Evolutionary conservation across 35 echinoderm and acorn worm genomes (phyloP), one percentile per base, ranked within the genome.

Genomic region (Apostichopus japonicus): DNA sequence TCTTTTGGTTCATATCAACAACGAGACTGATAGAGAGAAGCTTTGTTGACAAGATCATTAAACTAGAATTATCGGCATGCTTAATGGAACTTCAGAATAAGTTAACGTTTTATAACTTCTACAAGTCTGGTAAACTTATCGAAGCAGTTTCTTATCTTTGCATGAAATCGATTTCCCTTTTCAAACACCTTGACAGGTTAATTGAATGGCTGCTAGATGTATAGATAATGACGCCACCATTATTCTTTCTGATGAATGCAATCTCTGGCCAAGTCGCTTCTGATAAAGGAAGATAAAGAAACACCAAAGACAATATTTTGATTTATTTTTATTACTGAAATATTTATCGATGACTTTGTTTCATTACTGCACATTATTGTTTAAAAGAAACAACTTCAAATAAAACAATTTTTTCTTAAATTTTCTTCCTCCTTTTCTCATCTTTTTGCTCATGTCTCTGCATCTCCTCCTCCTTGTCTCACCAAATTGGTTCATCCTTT

Each of bases 201-300:
- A 24, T 80, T 53, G 78, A 80, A 53, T 80, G 78, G 78, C 78
- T 80, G 6, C 78, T 80, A 6, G 78, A 80, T 53, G 23, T 80
- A 7, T 80, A 53, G 63, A 67, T 17, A 15, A 8, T 67, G 9
- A 67, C 63, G 33, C 63, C 13, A 67, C 14, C 63, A 67, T 8
- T 67, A 19, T 4, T 67, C 63, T 67, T 19, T 4, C 63, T 19
- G 63, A 16, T 19, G 63, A 67, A 67, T 15, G 2, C 11, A 15
- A 4, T 67, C 63, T 44, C 63, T 15, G 63, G 19, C 11, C 63
- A 67, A 67, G 6, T 15, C 11, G 63, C 10, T 4, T 8, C 63
- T 67, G 19, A 67, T 67, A 67, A 67, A 15, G 63, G 11, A 67
- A 67, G 8, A 80, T 24, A 80, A 13, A 7, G 78, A 23, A 27